These are phyloP conservation scores for Chiloscyllium punctatum DNA, from an alignment of 2,797 vertebrate genomes.

Conservation along the genomic window DNA sequence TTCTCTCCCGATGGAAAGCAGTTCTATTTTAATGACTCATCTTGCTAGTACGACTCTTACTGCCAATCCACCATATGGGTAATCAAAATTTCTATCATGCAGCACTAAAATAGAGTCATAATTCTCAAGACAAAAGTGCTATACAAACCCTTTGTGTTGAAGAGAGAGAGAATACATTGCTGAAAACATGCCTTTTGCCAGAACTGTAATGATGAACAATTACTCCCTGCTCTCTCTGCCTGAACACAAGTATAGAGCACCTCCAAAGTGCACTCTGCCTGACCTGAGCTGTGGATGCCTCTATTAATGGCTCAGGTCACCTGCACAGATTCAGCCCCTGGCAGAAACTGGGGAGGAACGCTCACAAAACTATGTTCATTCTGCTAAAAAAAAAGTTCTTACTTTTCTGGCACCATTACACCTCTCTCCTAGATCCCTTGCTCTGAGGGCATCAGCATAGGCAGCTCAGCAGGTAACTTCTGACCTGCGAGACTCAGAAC, in stretches of 20 bases:
- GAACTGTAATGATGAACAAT: background rate
- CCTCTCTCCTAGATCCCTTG: background rate
- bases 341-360: background rate
- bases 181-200: background rate
- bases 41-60: too few relatives aligned
- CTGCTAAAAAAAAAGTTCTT: background rate
- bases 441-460: background rate
- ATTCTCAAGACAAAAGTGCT: background rate
- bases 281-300: background rate
- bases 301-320: background rate
- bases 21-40: background rate
- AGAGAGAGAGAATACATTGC: background rate
- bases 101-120: background rate
- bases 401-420: background rate
- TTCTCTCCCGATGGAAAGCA: background rate
- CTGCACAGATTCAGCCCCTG: background rate
- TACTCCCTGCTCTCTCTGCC: too few relatives aligned
- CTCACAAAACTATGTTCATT: background rate
- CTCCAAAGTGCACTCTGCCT: background rate
- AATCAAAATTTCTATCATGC: background rate
- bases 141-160: background rate
- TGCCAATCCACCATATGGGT: background rate
- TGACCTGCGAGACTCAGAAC: background rate
- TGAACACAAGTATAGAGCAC: background rate
- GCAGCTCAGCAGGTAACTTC: background rate